Base-by-base conservation (phyloP, 2,797 vertebrate species). In the Cercopithecus petaurista region DNA sequence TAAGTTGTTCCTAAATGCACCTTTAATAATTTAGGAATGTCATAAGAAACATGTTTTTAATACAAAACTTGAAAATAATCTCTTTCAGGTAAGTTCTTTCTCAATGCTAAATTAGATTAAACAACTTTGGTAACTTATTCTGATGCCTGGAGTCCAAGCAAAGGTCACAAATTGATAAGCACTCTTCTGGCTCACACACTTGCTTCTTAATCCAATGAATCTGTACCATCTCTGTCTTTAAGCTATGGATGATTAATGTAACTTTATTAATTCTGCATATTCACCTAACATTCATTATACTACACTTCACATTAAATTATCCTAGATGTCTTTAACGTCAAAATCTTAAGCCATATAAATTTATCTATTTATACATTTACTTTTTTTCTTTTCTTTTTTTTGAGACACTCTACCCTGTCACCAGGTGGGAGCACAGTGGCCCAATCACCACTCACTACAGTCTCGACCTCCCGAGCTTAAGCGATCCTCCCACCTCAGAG, bases 311-410 rank as follows among this genome's bases (percentile, higher is more conserved):
- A 57, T 55, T 57, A 82, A 28, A 57, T 39, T 81, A 39, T 57
- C 46, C 75, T 33, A 96, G 41, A 57, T 93, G 55, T 95, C 88
- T 79, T 93, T 67, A 82, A 70, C 76, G 30, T 80, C 84, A 93
- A 97, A 97, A 82, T 93, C 8, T 93, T 90, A 93, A 88, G 52
- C 19, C 86, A 94, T 67, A 90, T 76, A 81, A 57, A 93, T 43
- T 95, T 93, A 95, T 93, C 21, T 91, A 59, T 28, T 90, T 95
- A 72, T 70, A 79, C 39, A 5, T 76, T 92, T 86, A 93, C 2
- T 90, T 36, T 93, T 91, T 93, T 64, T 28, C 14, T 61, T 33
- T 33, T 33, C 7, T 33, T 67, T 19, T 67, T n/a, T 67, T 67
- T 67, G 61, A 67, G 61, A 67, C 33, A 67, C 33, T 67, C 61